These are phyloP conservation scores for Mimas tiliae DNA, from an alignment of 2,888 invertebrate genomes.

Conservation along the genomic window DNA sequence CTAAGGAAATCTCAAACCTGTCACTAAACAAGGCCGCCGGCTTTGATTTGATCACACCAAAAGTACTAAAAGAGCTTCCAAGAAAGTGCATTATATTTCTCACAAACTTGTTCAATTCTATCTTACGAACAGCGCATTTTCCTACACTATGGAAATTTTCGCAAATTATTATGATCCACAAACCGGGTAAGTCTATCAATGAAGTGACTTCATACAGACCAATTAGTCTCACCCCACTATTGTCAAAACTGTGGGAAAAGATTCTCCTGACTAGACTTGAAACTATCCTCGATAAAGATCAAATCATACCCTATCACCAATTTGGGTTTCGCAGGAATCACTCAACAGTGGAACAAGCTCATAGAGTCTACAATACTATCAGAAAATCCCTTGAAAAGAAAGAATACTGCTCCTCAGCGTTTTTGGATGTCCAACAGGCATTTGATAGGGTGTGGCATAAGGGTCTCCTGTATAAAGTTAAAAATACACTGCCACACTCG, in stretches of 20 bases:
- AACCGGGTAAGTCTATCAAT: constrained; percentile 35
- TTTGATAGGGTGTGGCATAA: constrained; percentile 42
- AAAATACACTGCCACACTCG: constrained; percentile 30
- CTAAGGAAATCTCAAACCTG: too few species aligned
- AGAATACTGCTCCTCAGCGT: constrained; percentile 36
- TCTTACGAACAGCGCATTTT: constrained; percentile 26
- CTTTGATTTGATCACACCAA: too few species aligned
- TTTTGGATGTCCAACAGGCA: constrained; percentile 40
- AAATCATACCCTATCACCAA: not conserved
- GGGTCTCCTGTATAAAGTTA: constrained; percentile 37
- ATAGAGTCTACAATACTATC: constrained; percentile 18
- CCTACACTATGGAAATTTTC: constrained; percentile 39
- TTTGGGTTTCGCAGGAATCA: constrained; percentile 18
- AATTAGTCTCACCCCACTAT: constrained; percentile 34
- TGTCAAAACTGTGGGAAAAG: constrained; percentile 30
- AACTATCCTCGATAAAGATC: not conserved
- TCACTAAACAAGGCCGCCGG: constrained; percentile 34
- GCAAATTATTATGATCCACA: too few species aligned
- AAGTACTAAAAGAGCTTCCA: constrained; percentile 33
- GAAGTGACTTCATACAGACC: constrained; percentile 37
- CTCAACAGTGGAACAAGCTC: constrained; percentile 22
- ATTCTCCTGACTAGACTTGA: constrained; percentile 19
- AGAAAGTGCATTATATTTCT: constrained; percentile 30
- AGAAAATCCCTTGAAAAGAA: constrained; percentile 31
- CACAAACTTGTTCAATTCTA: constrained; percentile 32